Conservation (phyloP, 2,797 vertebrate genomes). For the Anisognathus igniventris region DNA sequence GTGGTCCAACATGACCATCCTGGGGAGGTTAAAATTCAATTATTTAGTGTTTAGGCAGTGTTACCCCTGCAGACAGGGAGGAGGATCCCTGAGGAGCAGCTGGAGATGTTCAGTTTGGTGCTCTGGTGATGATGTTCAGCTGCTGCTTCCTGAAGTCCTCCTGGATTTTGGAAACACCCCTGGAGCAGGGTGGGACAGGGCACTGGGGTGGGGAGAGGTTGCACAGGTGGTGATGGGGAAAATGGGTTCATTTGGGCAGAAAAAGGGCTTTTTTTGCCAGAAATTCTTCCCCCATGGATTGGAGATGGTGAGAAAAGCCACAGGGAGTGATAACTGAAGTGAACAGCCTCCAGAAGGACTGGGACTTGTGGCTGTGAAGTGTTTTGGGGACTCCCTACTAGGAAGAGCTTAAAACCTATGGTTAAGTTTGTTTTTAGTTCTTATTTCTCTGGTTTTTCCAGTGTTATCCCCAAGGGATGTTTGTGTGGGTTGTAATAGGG, state of each 20-base stretch:
- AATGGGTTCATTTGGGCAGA: neutral
- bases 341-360: neutral
- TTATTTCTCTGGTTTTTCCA: neutral
- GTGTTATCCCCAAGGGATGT: neutral
- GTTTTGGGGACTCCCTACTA: neutral
- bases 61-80: rapidly evolving
- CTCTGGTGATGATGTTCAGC: neutral
- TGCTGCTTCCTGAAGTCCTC: neutral
- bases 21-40: neutral
- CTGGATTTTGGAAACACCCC: neutral
- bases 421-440: neutral
- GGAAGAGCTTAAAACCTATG: rapidly evolving
- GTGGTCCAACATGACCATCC: neutral
- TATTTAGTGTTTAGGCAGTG: neutral
- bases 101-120: neutral
- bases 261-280: neutral
- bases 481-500: neutral
- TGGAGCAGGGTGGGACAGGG: no score
- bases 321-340: neutral
- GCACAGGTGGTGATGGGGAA: neutral
- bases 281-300: rapidly evolving
- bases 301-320: neutral
- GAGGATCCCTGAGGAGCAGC: neutral
- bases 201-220: neutral
- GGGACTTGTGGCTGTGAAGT: neutral